These are phyloP conservation scores for Spinus olivaceus DNA, from an alignment of 2,797 vertebrate genomes.

Conservation along the genomic window DNA sequence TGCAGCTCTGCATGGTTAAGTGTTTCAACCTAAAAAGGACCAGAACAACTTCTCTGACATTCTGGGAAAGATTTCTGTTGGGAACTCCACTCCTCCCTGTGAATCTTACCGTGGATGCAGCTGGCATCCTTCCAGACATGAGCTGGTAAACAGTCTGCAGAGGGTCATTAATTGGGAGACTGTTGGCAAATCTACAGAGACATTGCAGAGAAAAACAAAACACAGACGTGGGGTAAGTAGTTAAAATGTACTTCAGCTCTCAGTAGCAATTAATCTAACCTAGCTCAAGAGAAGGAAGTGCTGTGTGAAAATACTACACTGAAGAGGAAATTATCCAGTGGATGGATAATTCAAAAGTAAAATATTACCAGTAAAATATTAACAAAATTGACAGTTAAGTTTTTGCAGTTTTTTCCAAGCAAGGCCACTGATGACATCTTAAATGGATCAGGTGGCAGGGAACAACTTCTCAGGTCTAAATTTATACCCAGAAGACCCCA, in stretches of 20 bases:
- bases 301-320: background rate
- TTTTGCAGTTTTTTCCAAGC: background rate
- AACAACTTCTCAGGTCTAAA: background rate
- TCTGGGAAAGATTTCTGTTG: background rate
- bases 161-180: slow-evolving; percentile 97
- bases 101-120: slow-evolving; percentile 88
- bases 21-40: background rate
- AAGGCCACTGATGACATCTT: background rate
- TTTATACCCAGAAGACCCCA: background rate
- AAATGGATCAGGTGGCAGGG: background rate
- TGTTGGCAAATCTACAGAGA: slow-evolving; percentile 91
- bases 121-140: slow-evolving; percentile 98
- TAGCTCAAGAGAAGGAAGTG: background rate
- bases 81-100: background rate
- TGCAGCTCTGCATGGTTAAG: background rate
- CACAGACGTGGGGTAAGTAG: background rate
- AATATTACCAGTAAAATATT: background rate
- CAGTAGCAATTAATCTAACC: background rate
- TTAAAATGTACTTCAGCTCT: background rate
- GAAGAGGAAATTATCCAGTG: background rate
- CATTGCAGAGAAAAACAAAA: background rate
- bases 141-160: slow-evolving; percentile 98
- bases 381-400: background rate
- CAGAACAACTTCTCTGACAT: background rate
- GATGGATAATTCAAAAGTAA: background rate